Base-by-base conservation (phyloP, 2,113 vertebrate species). In the Oceanites oceanicus region DNA sequence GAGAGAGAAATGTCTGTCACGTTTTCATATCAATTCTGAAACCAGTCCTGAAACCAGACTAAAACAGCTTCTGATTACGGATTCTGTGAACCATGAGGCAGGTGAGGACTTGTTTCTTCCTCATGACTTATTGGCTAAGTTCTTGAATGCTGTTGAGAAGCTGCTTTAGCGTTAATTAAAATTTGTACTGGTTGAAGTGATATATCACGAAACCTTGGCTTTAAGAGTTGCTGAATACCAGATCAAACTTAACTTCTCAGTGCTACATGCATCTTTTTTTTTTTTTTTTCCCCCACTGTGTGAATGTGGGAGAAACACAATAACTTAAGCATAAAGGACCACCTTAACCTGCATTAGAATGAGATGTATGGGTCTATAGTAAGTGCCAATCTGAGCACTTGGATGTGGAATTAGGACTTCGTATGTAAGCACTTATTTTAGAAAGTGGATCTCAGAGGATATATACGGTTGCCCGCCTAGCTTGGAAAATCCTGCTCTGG, bases 381-480 rank as follows among this genome's bases (percentile, higher is more conserved):
- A 76, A 91, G 82, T 93, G 84, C 56, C 75, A 92, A 77, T 90
- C 45, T 85, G 84, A 94, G 88, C 81, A 78, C 70, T 88, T 70
- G 73, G 66, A 96, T 76, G 52, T 90, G 80, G 94, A 96, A 94
- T 89, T 80, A 92, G 62, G 72, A 83, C 67, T 94, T 77, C 2
- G 11, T 34, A 77, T 91, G 53, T 8, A 71, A 67, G 75, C 45
- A 88, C 58, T 79, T 94, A 94, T 73, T 89, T 90, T 45, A 96
- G 90, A 94, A 97, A 96, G 83, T 59, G 22, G 50, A 86, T 92
- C 81, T 94, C 75, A 75, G n/a, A 94, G 91, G 71, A 90, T 72
- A 75, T 83, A 78, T 58, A 82, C 66, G 53, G 65, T 87, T 97
- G 81, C 77, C 45, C 85, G 74, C 91, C 96, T 95, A 95, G 78